Evolutionary conservation across 2,888 invertebrate genomes (phyloP), one percentile per base, ranked within the genome.

Genomic region (Pimpla rufipes): DNA sequence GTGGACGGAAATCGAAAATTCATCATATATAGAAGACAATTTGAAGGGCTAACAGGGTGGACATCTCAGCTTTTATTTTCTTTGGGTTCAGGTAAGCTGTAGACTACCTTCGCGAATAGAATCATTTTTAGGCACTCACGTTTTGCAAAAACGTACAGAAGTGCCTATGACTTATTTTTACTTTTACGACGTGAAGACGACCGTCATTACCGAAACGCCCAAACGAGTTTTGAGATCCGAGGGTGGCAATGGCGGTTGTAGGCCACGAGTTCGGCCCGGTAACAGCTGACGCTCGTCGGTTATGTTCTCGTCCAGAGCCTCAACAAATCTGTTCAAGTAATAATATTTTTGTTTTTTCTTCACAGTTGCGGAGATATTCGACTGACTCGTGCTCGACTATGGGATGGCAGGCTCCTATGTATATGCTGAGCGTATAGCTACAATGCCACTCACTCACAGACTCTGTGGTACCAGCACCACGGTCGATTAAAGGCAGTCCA

Each of bases 401-500:
- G 18, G 4, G 42, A 13, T 21, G n/a, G n/a, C n/a, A 35, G 35
- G 37, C 37, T 13, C 23, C 1, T 29, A 59, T 21, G 37, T 42
- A 23, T 6, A 59, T 8, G 35, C 3, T 29, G n/a, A n/a, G 3
- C 8, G n/a, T 42, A 40, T 11, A 59, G 18, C 18, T 11, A 45
- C 42, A 29, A 23, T 62, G 23, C 37, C 62, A 62, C 64, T 40
- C 42, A 13, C 29, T 10, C 35, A 45, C 29, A 6, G 59, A 59
- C 29, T 35, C 4, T 45, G 73, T 13, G 45, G 13, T 18, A 59
- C 16, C 16, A 45, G 57, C 10, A 42, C 71, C 13, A 50, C 55
- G 64, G 68, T 82, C 78, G 64, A 78, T 78, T 78, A 64, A 78
- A 70, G 78, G 62, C 55, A 78, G 70, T 52, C 68, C 29, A 82